These are phyloP conservation scores for Penaeus monodon DNA, from an alignment of 2,888 invertebrate species.

Conservation along the genomic window DNA sequence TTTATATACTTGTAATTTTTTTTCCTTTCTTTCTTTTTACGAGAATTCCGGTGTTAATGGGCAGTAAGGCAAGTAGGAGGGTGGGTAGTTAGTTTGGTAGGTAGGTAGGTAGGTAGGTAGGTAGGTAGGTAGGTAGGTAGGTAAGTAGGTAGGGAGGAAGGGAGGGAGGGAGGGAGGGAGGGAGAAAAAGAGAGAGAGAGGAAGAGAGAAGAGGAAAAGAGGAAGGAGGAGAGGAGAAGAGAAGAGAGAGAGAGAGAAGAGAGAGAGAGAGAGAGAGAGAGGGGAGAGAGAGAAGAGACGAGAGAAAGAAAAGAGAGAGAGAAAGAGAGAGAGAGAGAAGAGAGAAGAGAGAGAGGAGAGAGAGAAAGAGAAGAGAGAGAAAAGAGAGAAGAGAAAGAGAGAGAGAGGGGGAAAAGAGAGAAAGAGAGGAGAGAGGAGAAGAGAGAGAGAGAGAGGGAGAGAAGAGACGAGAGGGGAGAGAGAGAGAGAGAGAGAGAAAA, in stretches of 20 bases:
- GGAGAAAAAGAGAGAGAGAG: not conserved
- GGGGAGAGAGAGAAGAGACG: not conserved
- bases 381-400: not conserved
- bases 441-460: not conserved
- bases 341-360: too few relatives aligned
- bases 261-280: not conserved
- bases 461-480: not conserved
- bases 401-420: not conserved
- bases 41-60: too few relatives aligned
- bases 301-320: not conserved
- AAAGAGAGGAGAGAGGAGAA: not conserved
- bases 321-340: not conserved
- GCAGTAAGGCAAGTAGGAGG: too few relatives aligned
- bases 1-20: too few relatives aligned
- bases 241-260: not conserved
- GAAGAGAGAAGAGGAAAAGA: too few relatives aligned
- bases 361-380: not conserved
- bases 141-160: not conserved
- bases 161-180: not conserved
- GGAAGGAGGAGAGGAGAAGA: too few relatives aligned
- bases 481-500: not conserved
- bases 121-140: not conserved
- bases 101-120: too few relatives aligned
- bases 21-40: too few relatives aligned
- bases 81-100: too few relatives aligned